Percentiles rank a stretch among this genome's conserved stretches.
phyloP scores from a whole-genome alignment of 1,140 invertebrate genomes.

The Pogonus chalceus region DNA sequence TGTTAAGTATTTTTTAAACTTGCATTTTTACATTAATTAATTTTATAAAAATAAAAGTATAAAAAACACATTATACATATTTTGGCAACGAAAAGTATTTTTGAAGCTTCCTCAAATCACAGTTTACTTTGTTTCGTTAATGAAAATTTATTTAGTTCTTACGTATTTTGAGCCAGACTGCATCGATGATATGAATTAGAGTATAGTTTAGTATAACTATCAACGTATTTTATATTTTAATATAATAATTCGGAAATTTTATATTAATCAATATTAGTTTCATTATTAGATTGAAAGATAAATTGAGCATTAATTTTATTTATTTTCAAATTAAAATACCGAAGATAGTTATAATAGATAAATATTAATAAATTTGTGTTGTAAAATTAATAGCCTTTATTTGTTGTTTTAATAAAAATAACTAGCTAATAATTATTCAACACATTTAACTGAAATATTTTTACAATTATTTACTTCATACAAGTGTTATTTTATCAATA shows the following conservation, averaged over 20 bases:
- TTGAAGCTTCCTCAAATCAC: constrained; percentile 35
- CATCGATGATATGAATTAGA: constrained; percentile 9
- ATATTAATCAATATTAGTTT: constrained; percentile 4
- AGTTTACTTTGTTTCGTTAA: constrained; percentile 28
- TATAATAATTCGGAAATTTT: not conserved
- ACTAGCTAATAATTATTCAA: too few relatives aligned
- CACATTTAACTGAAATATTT: too few relatives aligned
- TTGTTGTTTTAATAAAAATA: too few relatives aligned
- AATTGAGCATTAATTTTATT: not conserved
- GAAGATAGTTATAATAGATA: too few relatives aligned
- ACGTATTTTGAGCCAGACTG: constrained; percentile 4
- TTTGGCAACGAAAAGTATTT: constrained; percentile 28
- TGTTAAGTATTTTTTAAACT: not conserved
- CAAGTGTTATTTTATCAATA: too few relatives aligned
- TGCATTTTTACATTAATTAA: constrained; percentile 8
- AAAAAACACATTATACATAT: constrained; percentile 15
- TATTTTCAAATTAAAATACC: too few relatives aligned
- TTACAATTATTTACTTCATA: too few relatives aligned
- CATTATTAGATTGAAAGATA: constrained; percentile 8
- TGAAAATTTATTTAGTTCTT: constrained; percentile 14
- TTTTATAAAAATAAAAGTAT: constrained; percentile 19
- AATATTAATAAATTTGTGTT: too few relatives aligned
- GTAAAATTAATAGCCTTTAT: too few relatives aligned
- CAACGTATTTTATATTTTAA: constrained; percentile 9
- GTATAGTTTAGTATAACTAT: constrained; percentile 12